A percentile compares a stretch with the other conserved stretches of the same genome.
Conservation (phyloP, 2,113 vertebrate genomes). For the Scolopax mira region DNA sequence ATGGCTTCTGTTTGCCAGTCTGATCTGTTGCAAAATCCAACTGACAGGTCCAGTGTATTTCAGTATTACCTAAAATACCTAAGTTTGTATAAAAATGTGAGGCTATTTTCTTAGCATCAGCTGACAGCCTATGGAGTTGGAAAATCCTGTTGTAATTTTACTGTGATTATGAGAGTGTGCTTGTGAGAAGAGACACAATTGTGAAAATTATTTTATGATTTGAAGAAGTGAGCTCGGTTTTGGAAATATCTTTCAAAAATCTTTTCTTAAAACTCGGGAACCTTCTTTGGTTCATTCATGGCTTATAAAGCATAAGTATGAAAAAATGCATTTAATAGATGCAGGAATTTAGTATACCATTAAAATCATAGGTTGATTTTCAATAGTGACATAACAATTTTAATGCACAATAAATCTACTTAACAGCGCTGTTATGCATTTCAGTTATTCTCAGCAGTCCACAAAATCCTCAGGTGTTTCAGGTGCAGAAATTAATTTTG, state of each 20-base stretch:
- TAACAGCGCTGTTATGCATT: not conserved
- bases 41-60: not conserved
- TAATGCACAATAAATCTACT: not conserved
- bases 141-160: not conserved
- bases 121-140: not conserved
- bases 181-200: not conserved
- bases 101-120: not conserved
- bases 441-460: conserved; percentile 1
- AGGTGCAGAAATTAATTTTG: not conserved
- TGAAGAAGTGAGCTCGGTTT: not conserved
- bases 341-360: not conserved
- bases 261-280: not conserved
- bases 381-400: not conserved
- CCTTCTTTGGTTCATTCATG: not conserved
- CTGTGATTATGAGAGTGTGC: not conserved
- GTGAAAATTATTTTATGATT: not conserved
- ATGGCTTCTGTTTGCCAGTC: not conserved
- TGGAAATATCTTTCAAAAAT: not conserved
- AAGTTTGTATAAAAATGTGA: not conserved
- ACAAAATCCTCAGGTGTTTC: conserved; percentile 1
- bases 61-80: conserved; percentile 4
- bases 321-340: not conserved
- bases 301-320: not conserved
- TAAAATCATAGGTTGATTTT: not conserved
- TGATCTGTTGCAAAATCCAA: not conserved